These are phyloP conservation scores for Tadarida brasiliensis DNA, from an alignment of 2,797 vertebrate species.

Conservation along the genomic window DNA sequence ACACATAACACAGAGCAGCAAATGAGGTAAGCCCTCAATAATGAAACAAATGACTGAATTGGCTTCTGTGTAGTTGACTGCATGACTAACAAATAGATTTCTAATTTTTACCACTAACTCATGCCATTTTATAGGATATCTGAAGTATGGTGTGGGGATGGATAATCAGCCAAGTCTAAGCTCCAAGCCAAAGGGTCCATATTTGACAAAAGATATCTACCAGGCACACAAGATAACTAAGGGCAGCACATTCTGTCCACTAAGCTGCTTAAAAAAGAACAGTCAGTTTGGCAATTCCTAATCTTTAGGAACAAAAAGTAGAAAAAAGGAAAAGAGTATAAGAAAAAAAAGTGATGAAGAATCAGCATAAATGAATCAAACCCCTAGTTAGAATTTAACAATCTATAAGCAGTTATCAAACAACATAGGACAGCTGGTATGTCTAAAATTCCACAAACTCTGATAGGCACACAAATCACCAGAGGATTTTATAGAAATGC, in stretches of 20 bases:
- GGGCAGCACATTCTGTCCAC: not conserved
- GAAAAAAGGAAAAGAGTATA: not conserved
- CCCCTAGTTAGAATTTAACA: not conserved
- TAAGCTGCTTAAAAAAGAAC: not conserved
- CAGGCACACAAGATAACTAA: not conserved
- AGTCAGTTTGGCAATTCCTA: not conserved
- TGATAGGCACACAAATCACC: not conserved
- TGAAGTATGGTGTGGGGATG: not conserved
- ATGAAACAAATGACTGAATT: not conserved
- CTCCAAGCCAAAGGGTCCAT: not conserved
- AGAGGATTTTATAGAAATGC: not conserved
- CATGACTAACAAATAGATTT: not conserved
- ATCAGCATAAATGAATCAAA: not conserved
- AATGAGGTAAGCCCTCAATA: not conserved
- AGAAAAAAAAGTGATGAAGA: not conserved
- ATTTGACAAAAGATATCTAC: not conserved
- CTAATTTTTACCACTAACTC: not conserved
- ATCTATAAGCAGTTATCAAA: not conserved
- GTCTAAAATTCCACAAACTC: not conserved
- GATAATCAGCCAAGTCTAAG: not conserved
- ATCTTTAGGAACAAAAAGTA: not conserved
- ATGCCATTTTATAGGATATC: not conserved
- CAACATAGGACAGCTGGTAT: not conserved
- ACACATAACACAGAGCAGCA: not conserved
- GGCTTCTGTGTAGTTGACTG: not conserved